These are phyloP conservation scores for Lithobates pipiens DNA, from an alignment of 2,797 vertebrate species.

Conservation along the genomic window DNA sequence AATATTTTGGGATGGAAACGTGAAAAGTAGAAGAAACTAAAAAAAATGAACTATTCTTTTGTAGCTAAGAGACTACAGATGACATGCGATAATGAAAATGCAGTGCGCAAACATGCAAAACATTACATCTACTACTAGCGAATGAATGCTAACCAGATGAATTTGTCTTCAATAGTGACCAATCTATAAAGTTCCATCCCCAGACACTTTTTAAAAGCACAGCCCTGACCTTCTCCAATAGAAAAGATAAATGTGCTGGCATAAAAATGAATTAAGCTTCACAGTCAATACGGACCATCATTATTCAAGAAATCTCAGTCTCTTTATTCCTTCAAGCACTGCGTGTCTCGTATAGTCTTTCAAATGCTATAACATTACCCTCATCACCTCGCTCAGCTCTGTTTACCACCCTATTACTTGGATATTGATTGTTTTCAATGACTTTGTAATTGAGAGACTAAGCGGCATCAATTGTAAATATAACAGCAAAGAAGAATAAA, in stretches of 20 bases:
- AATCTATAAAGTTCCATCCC: constrained; percentile 45
- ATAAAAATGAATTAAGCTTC: constrained; percentile 59
- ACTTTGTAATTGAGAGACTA: constrained; percentile 59
- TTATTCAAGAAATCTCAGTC: constrained; percentile 54
- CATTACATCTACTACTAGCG: neutral
- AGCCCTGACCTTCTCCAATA: constrained; percentile 47
- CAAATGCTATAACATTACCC: constrained; percentile 53
- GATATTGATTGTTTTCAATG: constrained; percentile 62
- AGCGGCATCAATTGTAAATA: constrained; percentile 55
- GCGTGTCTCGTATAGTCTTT: constrained; percentile 47
- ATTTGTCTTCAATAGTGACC: constrained; percentile 33
- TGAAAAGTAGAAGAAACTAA: too few relatives aligned
- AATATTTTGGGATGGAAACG: too few relatives aligned
- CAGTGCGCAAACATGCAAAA: constrained; percentile 24
- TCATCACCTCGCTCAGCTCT: constrained; percentile 35
- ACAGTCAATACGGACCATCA: constrained; percentile 49
- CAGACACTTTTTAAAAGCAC: constrained; percentile 50
- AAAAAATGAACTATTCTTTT: neutral
- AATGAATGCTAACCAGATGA: neutral
- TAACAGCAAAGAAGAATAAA: constrained; percentile 48
- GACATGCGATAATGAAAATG: constrained; percentile 36
- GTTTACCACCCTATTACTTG: constrained; percentile 62
- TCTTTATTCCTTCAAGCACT: constrained; percentile 50
- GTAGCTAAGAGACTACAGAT: neutral
- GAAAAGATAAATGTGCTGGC: constrained; percentile 51